Base-by-base conservation (phyloP, 1,140 invertebrate species). In the Drosophila baimaii region DNA sequence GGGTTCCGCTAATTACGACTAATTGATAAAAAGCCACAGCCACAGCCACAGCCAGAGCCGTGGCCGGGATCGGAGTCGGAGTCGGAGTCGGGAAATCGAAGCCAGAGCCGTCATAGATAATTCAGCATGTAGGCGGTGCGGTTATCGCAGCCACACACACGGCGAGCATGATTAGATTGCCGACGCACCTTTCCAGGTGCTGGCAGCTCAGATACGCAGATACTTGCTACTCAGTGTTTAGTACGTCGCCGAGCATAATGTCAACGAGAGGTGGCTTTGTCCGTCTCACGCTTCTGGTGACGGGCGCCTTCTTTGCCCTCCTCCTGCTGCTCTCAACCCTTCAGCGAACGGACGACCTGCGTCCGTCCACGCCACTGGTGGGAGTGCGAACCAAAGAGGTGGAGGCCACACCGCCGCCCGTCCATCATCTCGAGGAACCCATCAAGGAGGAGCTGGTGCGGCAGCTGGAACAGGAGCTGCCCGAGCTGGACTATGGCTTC, bases 401-500 rank as follows among this genome's bases (percentile, higher is more conserved):
- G 5, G 52, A 71, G 4, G 55, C 51, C 15, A 64, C 73, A 0
- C 66, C 68, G 1, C 73, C 66, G 4, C 31, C 51, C 0, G 39
- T 44, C 4, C 57, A 44, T 3, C 33, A 44, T 1, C n/a, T 51
- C 9, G 44, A 51, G 9, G 88, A 78, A 49, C 88, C 88, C 0
- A 54, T 73, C 2, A 51, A 79, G 39, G 63, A 80, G 19, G 52
- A 74, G 6, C 25, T 90, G 17, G 83, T 81, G 43, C 25, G 33
- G 0, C 73, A 77, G 17, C 35, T 90, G 59, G 71, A 84, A 7
- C 52, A 61, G 17, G 90, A 90, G 9, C 55, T 88, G 27, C 90
- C 90, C 0, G 84, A 86, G 44, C 39, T 91, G 44, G 79, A 91
- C 39, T 88, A 91, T 31, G 64, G 55, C 5, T 75, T 81, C 25